Base-by-base conservation (phyloP, 2,113 vertebrate species). In the Sinocyclocheilus anophthalmus region DNA sequence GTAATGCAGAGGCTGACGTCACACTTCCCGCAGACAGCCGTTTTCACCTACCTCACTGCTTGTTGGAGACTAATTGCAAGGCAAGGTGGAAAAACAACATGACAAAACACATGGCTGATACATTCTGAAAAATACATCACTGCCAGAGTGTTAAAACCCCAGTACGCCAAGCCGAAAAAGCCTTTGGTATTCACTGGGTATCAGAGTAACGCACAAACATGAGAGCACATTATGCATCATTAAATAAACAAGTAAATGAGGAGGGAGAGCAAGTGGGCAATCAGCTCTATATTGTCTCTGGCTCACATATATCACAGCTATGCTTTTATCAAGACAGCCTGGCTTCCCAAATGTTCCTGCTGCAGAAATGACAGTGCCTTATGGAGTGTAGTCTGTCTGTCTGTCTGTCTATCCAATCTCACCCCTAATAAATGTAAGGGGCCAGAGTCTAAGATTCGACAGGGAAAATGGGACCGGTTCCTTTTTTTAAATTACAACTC, bases 291-390 rank as follows among this genome's bases (percentile, higher is more conserved):
- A 53, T 16, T 53, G 50, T 53, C 4, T 4, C 13, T 0, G 4
- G 50, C 26, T 61, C 26, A 53, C 24, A 20, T 59, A 77, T 53
- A 83, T 70, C 30, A 70, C 6, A 4, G 37, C 53, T n/a, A 6
- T 39, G 55, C 37, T 11, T 84, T 84, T 72, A 61, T 77, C 12
- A 84, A 63, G 24, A 39, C 33, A 84, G 45, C 14, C 30, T 69
- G 3, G 53, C 16, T 12, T 39, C 24, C 5, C 10, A 72, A 83
- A 70, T 70, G 18, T 65, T 82, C 3, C 26, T 14, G 0, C 33
- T 57, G 30, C 30, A 37, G 16, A 30, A 69, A 37, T 39, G 67
- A 70, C 67, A 70, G 16, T 70, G 67, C 30, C 16, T 37, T 70
- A 69, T 69, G 67, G 67, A 69, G 7, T 20, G 67, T 33, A 14